Base-by-base conservation (phyloP, 2,888 invertebrate genomes). In the Dasysyrphus tricinctus region DNA sequence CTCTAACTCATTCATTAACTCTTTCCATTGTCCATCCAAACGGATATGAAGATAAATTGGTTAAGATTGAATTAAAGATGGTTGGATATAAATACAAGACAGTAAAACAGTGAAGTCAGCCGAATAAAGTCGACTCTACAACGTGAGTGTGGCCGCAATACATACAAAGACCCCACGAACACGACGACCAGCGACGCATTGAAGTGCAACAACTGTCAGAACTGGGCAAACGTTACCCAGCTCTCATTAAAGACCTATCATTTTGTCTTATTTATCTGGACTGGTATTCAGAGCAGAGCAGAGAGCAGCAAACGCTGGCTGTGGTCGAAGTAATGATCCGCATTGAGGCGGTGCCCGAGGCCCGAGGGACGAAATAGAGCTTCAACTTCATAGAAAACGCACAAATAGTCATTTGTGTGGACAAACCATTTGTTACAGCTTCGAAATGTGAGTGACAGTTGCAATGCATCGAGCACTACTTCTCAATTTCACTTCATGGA, bases 21-120 rank as follows among this genome's bases (percentile, higher is more conserved):
- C 69, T 61, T 54, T 61, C 54, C 65, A 75, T 80, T 84, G 65
- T 75, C 63, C 70, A 79, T 79, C 69, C 42, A 75, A 61, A 75
- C 75, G 83, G 75, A 75, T 80, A 84, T 84, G 75, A 80, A 84
- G 80, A 84, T 84, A 84, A 84, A 84, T 84, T 84, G 83, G 75
- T 75, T 72, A 56, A 70, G 83, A 84, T 80, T 84, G 83, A 84
- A 84, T 84, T 84, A 84, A 84, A 80, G 75, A 80, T 72, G 70
- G 57, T 75, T 65, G 70, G 57, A 57, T 65, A 70, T 70, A 83
- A 78, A 75, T 56, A 57, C 44, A 69, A 67, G 78, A 69, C 78
- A 61, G 63, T 47, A 51, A 39, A 69, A 24, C 59, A 39, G 65
- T 56, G 14, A 69, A 51, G 34, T 54, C 37, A 51, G 14, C 6